phyloP scores from a whole-genome alignment of 2,888 invertebrate species.

The Eupithecia abbreviata region DNA sequence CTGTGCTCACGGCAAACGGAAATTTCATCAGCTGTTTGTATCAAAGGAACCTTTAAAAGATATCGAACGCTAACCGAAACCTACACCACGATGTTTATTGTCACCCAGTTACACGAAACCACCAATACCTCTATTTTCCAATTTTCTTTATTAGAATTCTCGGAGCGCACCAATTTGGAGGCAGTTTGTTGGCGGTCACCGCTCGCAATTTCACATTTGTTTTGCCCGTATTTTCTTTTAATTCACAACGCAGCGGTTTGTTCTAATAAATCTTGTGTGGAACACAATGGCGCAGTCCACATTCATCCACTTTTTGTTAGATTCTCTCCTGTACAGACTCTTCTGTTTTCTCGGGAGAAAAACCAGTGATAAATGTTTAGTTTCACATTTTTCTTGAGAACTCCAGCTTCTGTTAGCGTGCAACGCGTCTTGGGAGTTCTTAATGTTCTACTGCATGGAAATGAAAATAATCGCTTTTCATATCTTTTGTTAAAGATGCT shows the following conservation, averaged over 20 bases:
- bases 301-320: conserved; percentile 58
- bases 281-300: conserved; percentile 55
- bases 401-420: conserved; percentile 29
- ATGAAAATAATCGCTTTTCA: conserved; percentile 12
- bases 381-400: conserved; percentile 42
- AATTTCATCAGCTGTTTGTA: background rate
- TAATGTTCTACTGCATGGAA: conserved; percentile 19
- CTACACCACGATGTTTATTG: conserved; percentile 36
- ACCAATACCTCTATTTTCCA: conserved; percentile 59
- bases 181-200: conserved; percentile 59
- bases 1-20: background rate
- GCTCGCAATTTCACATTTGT: conserved; percentile 56
- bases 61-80: conserved; percentile 13
- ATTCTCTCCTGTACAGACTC: conserved; percentile 45
- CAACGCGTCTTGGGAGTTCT: conserved; percentile 19
- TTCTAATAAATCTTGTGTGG: conserved; percentile 63
- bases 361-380: conserved; percentile 50
- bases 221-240: conserved; percentile 62
- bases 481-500: background rate
- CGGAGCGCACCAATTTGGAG: conserved; percentile 54
- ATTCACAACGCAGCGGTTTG: conserved; percentile 57
- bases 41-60: background rate
- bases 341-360: conserved; percentile 42
- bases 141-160: conserved; percentile 64
- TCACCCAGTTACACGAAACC: conserved; percentile 39